phyloP scores from a whole-genome alignment of 2,113 vertebrate genomes.

The Ciconia stormi region DNA sequence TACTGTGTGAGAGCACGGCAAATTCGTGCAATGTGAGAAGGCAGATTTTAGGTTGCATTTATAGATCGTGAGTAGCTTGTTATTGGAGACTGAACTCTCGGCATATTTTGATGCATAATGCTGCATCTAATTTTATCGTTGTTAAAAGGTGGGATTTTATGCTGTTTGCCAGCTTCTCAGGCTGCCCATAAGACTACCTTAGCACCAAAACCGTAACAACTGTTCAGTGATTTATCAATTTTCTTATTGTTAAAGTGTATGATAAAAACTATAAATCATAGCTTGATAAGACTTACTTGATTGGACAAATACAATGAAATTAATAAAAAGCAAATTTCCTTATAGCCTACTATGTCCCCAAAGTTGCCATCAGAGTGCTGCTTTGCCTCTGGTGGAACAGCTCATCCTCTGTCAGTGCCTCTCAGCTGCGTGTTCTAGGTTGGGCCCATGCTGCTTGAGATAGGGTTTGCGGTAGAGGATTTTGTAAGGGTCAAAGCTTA shows the following conservation, averaged over 20 bases:
- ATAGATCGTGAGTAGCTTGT: background rate
- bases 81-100: background rate
- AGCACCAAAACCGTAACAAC: fast-evolving
- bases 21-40: background rate
- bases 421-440: background rate
- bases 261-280: background rate
- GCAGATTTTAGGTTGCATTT: background rate
- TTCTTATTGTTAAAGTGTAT: background rate
- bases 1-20: background rate
- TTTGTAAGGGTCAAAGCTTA: background rate
- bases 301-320: background rate
- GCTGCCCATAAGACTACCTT: background rate
- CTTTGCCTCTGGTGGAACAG: background rate
- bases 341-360: too few relatives aligned
- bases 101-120: background rate
- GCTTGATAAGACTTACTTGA: background rate
- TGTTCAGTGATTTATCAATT: background rate
- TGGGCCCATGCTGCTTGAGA: background rate
- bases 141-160: background rate
- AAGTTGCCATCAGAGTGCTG: background rate
- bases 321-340: background rate
- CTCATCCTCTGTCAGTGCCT: background rate
- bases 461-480: background rate
- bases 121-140: background rate
- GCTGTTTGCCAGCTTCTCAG: background rate